Percentiles rank a stretch among this genome's conserved stretches.
phyloP scores from a whole-genome alignment of 2,888 invertebrate species.

The Vanessa cardui region DNA sequence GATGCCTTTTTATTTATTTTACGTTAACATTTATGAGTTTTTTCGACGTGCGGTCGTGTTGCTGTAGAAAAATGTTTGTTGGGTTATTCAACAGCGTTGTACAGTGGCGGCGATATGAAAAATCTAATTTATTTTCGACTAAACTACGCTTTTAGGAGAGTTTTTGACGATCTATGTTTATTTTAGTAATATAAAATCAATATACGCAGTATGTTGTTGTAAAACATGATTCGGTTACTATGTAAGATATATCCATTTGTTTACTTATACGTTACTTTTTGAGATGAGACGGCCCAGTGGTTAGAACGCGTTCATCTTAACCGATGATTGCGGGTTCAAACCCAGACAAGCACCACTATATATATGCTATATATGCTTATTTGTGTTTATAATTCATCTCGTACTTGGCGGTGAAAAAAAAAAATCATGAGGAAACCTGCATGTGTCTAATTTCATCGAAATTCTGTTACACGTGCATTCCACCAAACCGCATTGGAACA shows the following conservation, averaged over 20 bases:
- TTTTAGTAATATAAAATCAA: background rate
- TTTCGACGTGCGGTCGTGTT: conserved; percentile 49
- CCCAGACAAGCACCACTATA: too few species aligned
- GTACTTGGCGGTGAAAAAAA: too few species aligned
- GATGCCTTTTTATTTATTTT: conserved; percentile 66
- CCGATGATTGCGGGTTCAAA: too few species aligned
- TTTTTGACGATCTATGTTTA: background rate
- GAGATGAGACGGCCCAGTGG: too few species aligned
- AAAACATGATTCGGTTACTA: background rate
- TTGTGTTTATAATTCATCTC: too few species aligned
- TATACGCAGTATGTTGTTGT: background rate
- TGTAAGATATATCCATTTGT: background rate
- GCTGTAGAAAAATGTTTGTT: conserved; percentile 44
- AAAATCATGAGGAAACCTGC: too few species aligned
- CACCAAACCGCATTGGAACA: too few species aligned
- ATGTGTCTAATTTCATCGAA: too few species aligned
- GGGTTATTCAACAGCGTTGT: conserved; percentile 41
- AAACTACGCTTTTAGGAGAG: background rate
- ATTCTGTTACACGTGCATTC: too few species aligned
- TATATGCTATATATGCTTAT: too few species aligned
- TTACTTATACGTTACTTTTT: too few species aligned
- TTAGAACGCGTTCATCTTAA: too few species aligned
- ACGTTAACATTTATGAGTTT: conserved; percentile 75
- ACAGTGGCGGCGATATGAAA: conserved; percentile 30
- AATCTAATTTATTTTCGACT: conserved; percentile 35